phyloP scores from a whole-genome alignment of 1,140 invertebrate species.

The Drosophila cardini region DNA sequence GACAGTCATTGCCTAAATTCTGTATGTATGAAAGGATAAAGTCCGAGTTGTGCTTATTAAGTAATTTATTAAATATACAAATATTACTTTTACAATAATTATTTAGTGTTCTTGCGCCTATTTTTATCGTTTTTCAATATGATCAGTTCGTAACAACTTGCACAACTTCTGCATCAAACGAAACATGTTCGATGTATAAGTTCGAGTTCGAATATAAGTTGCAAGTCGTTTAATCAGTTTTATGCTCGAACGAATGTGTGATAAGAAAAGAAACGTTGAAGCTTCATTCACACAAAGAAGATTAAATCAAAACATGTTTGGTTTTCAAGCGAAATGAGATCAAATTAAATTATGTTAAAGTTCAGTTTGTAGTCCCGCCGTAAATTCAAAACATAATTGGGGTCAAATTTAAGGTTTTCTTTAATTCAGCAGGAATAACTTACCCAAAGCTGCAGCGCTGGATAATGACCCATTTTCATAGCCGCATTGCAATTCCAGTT shows the following conservation, averaged over 20 bases:
- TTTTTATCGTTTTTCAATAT: neutral
- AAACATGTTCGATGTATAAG: constrained; percentile 15
- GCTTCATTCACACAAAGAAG: neutral
- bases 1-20: neutral
- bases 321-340: no score
- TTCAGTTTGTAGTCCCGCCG: no score
- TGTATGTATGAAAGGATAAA: no score
- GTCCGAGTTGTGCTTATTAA: no score
- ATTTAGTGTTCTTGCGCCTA: neutral
- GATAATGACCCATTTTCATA: constrained; percentile 34
- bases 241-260: neutral
- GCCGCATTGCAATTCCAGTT: constrained; percentile 30
- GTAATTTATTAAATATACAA: no score
- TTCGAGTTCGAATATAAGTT: neutral
- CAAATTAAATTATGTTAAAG: no score
- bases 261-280: neutral
- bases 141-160: constrained; percentile 11
- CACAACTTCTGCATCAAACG: neutral
- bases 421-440: neutral
- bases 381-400: neutral
- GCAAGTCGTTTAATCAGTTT: neutral
- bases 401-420: neutral
- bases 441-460: neutral
- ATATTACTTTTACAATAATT: neutral
- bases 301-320: neutral